Conservation (phyloP, 1,140 invertebrate species). For the Drosophila kurseongensis region DNA sequence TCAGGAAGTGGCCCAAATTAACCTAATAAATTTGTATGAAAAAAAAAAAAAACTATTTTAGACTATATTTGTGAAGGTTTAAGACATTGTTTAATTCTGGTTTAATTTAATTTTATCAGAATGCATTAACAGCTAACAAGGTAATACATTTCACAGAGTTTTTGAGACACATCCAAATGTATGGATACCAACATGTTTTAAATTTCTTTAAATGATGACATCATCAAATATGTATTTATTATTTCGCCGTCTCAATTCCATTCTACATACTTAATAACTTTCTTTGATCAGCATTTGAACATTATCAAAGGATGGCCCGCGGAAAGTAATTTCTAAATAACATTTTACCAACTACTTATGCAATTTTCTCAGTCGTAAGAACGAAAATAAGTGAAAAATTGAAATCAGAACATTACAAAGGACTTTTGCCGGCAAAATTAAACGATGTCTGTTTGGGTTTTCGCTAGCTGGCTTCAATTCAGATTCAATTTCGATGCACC, state of each 20-base stretch:
- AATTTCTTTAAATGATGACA: background rate
- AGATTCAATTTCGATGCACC: conserved; percentile 67
- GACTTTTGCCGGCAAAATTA: conserved; percentile 19
- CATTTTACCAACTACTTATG: conserved; percentile 5
- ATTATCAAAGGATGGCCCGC: conserved; percentile 11
- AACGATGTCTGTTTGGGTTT: conserved; percentile 24
- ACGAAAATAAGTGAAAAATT: background rate
- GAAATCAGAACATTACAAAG: conserved; percentile 31
- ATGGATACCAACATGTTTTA: too few relatives aligned
- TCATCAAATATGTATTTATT: background rate
- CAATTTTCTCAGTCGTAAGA: conserved; percentile 15
- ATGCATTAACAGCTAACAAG: too few relatives aligned
- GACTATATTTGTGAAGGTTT: too few relatives aligned
- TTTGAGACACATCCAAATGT: too few relatives aligned
- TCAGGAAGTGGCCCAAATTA: too few relatives aligned
- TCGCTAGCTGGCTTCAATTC: conserved; percentile 52
- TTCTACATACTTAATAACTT: background rate
- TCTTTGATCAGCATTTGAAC: background rate
- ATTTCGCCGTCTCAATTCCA: background rate
- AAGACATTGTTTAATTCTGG: too few relatives aligned
- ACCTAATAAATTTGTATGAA: too few relatives aligned
- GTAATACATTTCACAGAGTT: too few relatives aligned
- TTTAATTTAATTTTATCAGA: too few relatives aligned
- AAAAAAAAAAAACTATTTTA: too few relatives aligned
- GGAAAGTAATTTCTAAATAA: conserved; percentile 10